A percentile compares a stretch with the other conserved stretches of the same genome.
phyloP scores from a whole-genome alignment of 2,888 invertebrate genomes.

The Platycheirus albimanus region DNA sequence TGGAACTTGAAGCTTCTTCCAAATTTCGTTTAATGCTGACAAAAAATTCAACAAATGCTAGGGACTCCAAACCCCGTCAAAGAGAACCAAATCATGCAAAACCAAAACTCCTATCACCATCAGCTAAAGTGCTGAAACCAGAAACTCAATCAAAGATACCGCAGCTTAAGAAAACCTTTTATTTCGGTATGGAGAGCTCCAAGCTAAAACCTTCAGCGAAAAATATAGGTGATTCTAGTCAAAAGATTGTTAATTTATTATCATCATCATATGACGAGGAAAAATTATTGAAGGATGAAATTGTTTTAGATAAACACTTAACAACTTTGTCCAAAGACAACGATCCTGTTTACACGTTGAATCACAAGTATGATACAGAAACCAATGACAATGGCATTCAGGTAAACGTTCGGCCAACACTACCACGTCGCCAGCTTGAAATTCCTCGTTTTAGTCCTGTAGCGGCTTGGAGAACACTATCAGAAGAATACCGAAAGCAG shows the following conservation, averaged over 20 bases:
- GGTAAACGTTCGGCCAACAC: slow-evolving; percentile 89
- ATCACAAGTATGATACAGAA: slow-evolving; percentile 76
- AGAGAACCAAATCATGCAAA: slow-evolving; percentile 42
- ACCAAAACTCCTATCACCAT: slow-evolving; percentile 9
- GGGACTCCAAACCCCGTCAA: slow-evolving; percentile 10
- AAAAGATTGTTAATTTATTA: not conserved
- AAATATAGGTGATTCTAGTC: slow-evolving; percentile 28
- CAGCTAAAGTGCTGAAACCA: not conserved
- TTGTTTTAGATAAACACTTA: slow-evolving; percentile 82
- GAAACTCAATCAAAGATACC: slow-evolving; percentile 76
- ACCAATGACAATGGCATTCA: slow-evolving; percentile 86
- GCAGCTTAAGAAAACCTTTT: slow-evolving; percentile 85
- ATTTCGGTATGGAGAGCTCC: slow-evolving; percentile 88
- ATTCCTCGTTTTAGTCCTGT: slow-evolving; percentile 92
- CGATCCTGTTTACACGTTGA: slow-evolving; percentile 77
- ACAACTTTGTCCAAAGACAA: slow-evolving; percentile 84
- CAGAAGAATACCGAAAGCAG: slow-evolving; percentile 76
- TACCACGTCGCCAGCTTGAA: slow-evolving; percentile 90
- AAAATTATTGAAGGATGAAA: slow-evolving; percentile 5
- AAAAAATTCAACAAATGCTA: not conserved
- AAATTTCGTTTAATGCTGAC: slow-evolving; percentile 13
- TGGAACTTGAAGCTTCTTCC: slow-evolving; percentile 57
- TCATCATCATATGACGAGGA: not conserved
- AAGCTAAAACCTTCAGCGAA: slow-evolving; percentile 23
- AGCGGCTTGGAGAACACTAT: slow-evolving; percentile 90